A percentile compares a stretch with the other conserved stretches of the same genome.
phyloP scores from a whole-genome alignment of 2,113 vertebrate genomes.

The Neodontobutis hainanensis region DNA sequence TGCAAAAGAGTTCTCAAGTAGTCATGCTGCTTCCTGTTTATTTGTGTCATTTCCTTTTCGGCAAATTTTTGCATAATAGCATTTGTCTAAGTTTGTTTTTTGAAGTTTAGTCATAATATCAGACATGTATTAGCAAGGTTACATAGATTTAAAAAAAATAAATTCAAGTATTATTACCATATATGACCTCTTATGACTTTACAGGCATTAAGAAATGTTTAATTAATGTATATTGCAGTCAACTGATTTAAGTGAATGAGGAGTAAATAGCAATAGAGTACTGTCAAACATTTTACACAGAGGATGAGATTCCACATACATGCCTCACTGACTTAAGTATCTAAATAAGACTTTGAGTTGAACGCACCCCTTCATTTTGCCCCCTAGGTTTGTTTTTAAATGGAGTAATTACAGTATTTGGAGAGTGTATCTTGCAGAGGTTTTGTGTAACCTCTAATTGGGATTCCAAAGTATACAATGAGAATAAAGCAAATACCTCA shows the following conservation, averaged over 20 bases:
- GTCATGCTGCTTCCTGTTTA: constrained; percentile 56
- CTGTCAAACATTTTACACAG: neutral
- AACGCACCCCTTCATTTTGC: constrained; percentile 5
- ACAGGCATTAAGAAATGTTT: no score
- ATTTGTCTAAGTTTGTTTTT: no score
- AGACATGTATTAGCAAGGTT: no score
- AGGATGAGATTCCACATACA: neutral
- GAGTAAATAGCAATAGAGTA: neutral
- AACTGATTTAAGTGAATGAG: no score
- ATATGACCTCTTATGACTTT: no score
- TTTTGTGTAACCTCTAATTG: constrained; percentile 55
- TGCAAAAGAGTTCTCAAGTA: constrained; percentile 6
- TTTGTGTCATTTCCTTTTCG: constrained; percentile 33
- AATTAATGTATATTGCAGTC: neutral
- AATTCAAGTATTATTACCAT: no score
- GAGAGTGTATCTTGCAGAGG: constrained; percentile 30
- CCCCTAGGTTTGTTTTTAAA: constrained; percentile 26
- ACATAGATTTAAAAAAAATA: no score
- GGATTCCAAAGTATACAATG: constrained; percentile 17
- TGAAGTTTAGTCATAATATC: no score
- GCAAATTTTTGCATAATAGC: constrained; percentile 15
- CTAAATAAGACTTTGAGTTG: neutral
- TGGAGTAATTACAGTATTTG: constrained; percentile 35
- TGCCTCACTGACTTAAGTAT: neutral
- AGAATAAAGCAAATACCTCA: constrained; percentile 13